Base-by-base conservation (phyloP, 2,113 vertebrate genomes). In the Macrotis lagotis region DNA sequence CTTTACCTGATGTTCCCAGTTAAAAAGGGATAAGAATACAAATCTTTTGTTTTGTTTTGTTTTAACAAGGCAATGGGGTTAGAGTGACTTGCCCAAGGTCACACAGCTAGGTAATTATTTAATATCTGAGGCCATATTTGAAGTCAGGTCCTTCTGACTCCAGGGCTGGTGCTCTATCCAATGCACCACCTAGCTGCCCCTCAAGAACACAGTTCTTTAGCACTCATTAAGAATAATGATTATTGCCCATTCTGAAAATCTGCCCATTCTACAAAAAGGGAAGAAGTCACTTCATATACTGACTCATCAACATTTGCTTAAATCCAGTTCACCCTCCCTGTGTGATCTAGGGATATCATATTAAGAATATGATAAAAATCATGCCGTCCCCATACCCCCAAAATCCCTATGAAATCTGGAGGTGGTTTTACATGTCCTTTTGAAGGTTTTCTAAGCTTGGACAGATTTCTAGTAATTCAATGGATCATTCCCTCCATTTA, bases 331-430 rank as follows among this genome's bases (percentile, higher is more conserved):
- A 88, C 89, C 88, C 66, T 51, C 37, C 55, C 50, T 24, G 50
- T 5, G 9, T 92, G 51, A 37, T n/a, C 94, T n/a, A n/a, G n/a
- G n/a, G n/a, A n/a, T n/a, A n/a, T n/a, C n/a, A n/a, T n/a, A 92
- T 24, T 52, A 91, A n/a, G 93, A 96, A 95, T 19, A 8, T 49
- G 88, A 94, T 50, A 91, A 50, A 94, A 28, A 1, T 37, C 25
- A 90, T 48, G 66, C 88, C 90, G n/a, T n/a, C 16, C n/a, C 22
- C 19, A 83, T 24, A 44, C 66, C n/a, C n/a, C 66, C 11, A 83
- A 83, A 83, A 37, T 83, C n/a, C n/a, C 66, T 24, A 44, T n/a
- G 66, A n/a, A 83, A 44, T 44, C 66, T 83, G n/a, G n/a, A 83
- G 66, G n/a, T 44, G n/a, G 16, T 83, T 59, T 59, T 31, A 14